Evolutionary conservation across 2,113 vertebrate genomes (phyloP).

Genomic region (Phaethon lepturus): DNA sequence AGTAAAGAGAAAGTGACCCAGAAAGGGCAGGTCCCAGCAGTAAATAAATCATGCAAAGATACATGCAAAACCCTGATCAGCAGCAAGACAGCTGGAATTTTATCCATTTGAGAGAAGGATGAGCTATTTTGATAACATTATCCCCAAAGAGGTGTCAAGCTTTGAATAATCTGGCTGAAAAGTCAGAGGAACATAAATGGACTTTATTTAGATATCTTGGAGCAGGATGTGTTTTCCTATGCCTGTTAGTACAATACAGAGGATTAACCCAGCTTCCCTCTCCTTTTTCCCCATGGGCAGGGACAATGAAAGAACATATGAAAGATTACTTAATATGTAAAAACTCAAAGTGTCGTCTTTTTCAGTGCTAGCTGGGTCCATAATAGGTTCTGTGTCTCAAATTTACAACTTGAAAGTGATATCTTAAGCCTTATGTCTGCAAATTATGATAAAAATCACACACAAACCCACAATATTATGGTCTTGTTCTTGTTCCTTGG

Average conservation of each 20-base stretch:
- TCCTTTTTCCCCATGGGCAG: not conserved
- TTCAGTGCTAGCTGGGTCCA: not conserved
- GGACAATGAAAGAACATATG: not conserved
- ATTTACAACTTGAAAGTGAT: not conserved
- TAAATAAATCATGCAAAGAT: not conserved
- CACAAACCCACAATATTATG: not conserved
- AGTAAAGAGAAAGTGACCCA: not conserved
- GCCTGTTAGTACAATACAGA: not conserved
- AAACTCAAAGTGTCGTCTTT: not conserved
- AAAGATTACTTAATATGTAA: not conserved
- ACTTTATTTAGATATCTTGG: not conserved
- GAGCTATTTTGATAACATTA: not conserved
- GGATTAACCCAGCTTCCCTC: not conserved
- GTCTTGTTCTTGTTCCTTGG: not conserved
- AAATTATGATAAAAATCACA: not conserved
- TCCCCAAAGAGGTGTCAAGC: not conserved
- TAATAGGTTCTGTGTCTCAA: not conserved
- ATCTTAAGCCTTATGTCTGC: not conserved
- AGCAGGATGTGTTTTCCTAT: not conserved
- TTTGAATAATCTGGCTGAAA: not conserved
- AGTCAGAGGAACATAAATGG: not conserved
- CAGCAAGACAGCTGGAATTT: not conserved
- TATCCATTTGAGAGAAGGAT: not conserved
- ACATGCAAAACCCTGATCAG: not conserved
- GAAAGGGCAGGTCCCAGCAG: not conserved